Percentiles rank a stretch among this genome's conserved stretches.
Conservation (phyloP, 2,888 invertebrate genomes). For the Melanophora roralis region DNA sequence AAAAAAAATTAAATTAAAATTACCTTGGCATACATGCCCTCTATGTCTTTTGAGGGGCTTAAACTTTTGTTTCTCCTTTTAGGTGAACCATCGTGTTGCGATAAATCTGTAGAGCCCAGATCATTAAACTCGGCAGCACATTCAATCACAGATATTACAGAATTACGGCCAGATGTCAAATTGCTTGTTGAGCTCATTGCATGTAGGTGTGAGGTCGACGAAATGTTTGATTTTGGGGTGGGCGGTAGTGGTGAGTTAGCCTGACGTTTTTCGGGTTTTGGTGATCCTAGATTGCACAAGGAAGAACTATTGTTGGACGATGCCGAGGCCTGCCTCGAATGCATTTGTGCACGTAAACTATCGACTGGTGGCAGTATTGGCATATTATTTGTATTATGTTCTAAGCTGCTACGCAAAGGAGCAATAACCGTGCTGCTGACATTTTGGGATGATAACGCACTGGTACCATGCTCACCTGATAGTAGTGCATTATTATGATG, state of each 20-base stretch:
- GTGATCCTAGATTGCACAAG: slow-evolving; percentile 87
- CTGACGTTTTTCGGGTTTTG: slow-evolving; percentile 92
- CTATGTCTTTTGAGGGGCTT: slow-evolving; percentile 84
- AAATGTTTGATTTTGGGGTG: slow-evolving; percentile 79
- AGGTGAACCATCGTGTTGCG: slow-evolving; percentile 66
- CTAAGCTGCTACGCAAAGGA: slow-evolving; percentile 50
- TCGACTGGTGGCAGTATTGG: slow-evolving; percentile 80
- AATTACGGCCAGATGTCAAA: slow-evolving; percentile 75
- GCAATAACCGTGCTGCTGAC: slow-evolving; percentile 34
- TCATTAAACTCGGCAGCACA: slow-evolving; percentile 63
- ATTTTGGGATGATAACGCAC: slow-evolving; percentile 43
- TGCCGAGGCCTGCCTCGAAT: slow-evolving; percentile 76
- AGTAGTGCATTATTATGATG: slow-evolving; percentile 38
- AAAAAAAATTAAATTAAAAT: slow-evolving; percentile 69
- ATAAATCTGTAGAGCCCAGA: slow-evolving; percentile 39
- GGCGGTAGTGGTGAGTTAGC: slow-evolving; percentile 93
- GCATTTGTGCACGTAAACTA: slow-evolving; percentile 80
- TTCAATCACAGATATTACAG: slow-evolving; percentile 77
- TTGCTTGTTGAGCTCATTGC: slow-evolving; percentile 73
- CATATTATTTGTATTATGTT: slow-evolving; percentile 64
- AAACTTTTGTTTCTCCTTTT: slow-evolving; percentile 75
- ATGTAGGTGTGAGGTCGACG: slow-evolving; percentile 64
- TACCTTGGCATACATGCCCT: slow-evolving; percentile 94
- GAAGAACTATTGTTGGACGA: slow-evolving; percentile 84
- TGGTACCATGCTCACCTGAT: slow-evolving; percentile 44